Evolutionary conservation across 2,113 vertebrate species (phyloP), one percentile per base, ranked within the genome.

Genomic region (Embiotoca jacksoni): DNA sequence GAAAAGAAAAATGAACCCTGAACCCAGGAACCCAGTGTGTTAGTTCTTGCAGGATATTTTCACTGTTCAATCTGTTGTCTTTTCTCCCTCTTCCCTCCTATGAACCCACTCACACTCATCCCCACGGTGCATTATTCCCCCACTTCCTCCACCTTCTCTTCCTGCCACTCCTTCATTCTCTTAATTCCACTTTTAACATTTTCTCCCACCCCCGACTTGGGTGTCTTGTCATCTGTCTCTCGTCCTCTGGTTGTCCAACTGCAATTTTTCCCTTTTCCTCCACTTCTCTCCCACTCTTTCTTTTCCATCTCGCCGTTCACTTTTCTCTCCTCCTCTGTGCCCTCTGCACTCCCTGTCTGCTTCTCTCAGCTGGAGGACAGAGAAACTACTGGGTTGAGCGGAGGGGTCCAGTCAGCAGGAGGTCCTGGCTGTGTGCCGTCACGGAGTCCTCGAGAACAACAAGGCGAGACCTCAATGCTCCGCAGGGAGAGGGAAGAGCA

Each of bases 401-500:
- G 82, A 70, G 86, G 66, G 46, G 67, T 75, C 63, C 85, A 76
- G 90, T 83, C 88, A 88, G 89, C 86, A 69, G 83, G 93, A 80
- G 86, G 81, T 92, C 92, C 73, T 78, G 93, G 81, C 30, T 62
- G 81, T 9, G 83, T 49, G 63, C 64, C 67, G 3, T 59, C 60
- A 37, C 81, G 2, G 44, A 50, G 74, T 0, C 9, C 56, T 71
- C 44, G 23, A 16, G 69, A 68, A 33, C 60, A 79, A 30, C 62
- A 16, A 30, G 37, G 81, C 9, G 85, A 87, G 78, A 76, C 88
- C 1, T 55, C 79, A 0, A 58, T 86, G 4, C 90, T 94, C 67
- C 88, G 72, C 78, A 87, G 86, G 90, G 94, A 92, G 86, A 91
- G 89, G 88, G 94, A 94, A 81, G 85, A 95, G 77, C 94, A 96